A percentile compares a stretch with the other conserved stretches of the same genome.
Conservation (phyloP, 2,888 invertebrate species). For the Amaurobius ferox region DNA sequence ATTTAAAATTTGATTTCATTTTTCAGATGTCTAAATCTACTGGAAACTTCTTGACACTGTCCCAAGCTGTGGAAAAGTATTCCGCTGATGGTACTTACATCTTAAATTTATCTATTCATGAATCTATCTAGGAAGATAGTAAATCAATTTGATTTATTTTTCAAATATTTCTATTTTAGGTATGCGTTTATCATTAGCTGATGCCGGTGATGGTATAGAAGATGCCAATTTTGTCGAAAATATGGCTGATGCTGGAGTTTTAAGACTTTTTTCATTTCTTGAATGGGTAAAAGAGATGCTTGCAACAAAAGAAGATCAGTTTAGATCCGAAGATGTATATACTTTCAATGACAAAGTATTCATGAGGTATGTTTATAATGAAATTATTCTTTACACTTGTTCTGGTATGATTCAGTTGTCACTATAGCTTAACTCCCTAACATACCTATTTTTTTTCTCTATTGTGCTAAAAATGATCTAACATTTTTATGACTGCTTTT, state of each 20-base stretch:
- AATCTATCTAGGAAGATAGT: too few relatives aligned
- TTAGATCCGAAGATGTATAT: conserved; percentile 81
- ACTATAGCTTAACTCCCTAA: too few relatives aligned
- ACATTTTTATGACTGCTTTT: too few relatives aligned
- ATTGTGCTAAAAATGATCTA: too few relatives aligned
- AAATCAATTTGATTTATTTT: too few relatives aligned
- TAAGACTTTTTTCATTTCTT: conserved; percentile 93
- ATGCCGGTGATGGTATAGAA: conserved; percentile 97
- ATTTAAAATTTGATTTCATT: not conserved
- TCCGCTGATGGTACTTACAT: conserved; percentile 89
- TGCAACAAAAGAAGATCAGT: conserved; percentile 79
- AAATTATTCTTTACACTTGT: too few relatives aligned
- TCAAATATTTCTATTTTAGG: conserved; percentile 73
- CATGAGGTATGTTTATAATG: conserved; percentile 9
- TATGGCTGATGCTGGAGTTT: conserved; percentile 94
- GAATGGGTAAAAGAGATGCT: conserved; percentile 97
- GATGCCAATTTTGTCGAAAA: conserved; percentile 98
- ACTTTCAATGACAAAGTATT: conserved; percentile 85
- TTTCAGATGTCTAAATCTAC: conserved; percentile 97
- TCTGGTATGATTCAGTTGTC: too few relatives aligned
- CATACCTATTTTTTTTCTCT: too few relatives aligned
- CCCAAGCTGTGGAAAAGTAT: conserved; percentile 92
- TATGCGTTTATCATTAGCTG: conserved; percentile 94
- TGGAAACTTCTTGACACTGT: conserved; percentile 96
- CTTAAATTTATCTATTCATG: not conserved